A percentile compares a stretch with the other conserved stretches of the same genome.
Conservation (phyloP, 2,113 vertebrate genomes). For the Psittacula cyanocephala region DNA sequence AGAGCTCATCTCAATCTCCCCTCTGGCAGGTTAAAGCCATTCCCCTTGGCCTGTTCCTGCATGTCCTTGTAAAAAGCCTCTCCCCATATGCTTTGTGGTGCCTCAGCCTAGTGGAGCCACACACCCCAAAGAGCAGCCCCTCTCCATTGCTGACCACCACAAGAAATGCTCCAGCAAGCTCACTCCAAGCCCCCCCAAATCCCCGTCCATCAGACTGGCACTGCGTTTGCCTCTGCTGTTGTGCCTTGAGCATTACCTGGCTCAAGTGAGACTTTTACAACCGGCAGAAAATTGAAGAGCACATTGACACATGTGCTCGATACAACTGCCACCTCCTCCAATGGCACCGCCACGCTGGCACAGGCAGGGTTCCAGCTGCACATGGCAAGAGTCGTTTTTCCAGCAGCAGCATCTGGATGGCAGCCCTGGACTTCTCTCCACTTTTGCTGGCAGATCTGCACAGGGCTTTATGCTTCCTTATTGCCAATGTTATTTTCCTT, state of each 20-base stretch:
- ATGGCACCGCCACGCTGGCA: not conserved
- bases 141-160: rapidly evolving
- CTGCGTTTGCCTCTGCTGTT: not conserved
- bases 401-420: not conserved
- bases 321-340: not conserved
- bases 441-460: not conserved
- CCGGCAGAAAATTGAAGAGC: not conserved
- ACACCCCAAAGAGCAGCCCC: not conserved
- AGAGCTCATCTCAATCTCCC: not conserved
- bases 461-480: not conserved
- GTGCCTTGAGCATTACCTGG: not conserved
- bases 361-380: not conserved
- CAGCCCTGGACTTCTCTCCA: not conserved
- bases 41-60: not conserved
- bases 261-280: not conserved
- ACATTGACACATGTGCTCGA: not conserved
- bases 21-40: not conserved
- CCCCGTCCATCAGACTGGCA: not conserved
- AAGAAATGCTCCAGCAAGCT: not conserved
- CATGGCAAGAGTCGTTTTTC: not conserved
- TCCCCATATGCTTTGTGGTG: not conserved
- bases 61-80: not conserved
- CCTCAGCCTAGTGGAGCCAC: not conserved
- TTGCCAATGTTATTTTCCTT: constrained; percentile 38
- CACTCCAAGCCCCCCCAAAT: not conserved